Evolutionary conservation across 2,797 vertebrate genomes (phyloP).

Genomic region (Clangula hyemalis): DNA sequence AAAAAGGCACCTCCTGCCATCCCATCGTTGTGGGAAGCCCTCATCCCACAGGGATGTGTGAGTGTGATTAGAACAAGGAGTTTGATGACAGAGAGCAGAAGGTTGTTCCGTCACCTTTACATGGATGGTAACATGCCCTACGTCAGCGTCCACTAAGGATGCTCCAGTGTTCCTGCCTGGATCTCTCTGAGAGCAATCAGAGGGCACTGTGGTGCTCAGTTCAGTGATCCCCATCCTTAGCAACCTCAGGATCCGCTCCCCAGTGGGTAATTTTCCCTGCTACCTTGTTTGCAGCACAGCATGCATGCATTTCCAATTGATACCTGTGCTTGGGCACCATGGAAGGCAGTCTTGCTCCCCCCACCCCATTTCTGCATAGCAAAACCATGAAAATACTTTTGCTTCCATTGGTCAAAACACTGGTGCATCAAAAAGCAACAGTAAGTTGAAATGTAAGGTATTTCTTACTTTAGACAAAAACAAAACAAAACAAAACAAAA

Average conservation of each 20-base stretch:
- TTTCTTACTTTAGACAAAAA: not conserved
- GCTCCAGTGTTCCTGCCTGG: not conserved
- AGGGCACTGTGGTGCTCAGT: fast-evolving
- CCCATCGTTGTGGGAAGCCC: not conserved
- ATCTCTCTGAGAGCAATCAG: not conserved
- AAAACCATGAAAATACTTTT: not conserved
- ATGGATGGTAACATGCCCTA: not conserved
- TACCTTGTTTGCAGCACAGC: fast-evolving
- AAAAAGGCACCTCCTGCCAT: fast-evolving
- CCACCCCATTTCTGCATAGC: not conserved
- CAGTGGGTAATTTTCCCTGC: not conserved
- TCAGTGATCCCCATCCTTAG: not conserved
- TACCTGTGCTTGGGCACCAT: not conserved
- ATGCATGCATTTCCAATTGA: not conserved
- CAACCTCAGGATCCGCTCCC: not conserved
- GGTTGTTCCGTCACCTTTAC: not conserved
- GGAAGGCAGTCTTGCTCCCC: not conserved
- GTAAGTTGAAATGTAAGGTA: not conserved
- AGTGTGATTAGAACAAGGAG: not conserved
- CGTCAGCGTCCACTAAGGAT: not conserved
- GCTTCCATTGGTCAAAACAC: not conserved
- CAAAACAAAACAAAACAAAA: not conserved
- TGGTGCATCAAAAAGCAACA: not conserved
- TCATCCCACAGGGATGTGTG: not conserved
- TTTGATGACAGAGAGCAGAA: not conserved